These are phyloP conservation scores for Odontamblyopus rebecca DNA, from an alignment of 2,797 vertebrate species.

Conservation along the genomic window DNA sequence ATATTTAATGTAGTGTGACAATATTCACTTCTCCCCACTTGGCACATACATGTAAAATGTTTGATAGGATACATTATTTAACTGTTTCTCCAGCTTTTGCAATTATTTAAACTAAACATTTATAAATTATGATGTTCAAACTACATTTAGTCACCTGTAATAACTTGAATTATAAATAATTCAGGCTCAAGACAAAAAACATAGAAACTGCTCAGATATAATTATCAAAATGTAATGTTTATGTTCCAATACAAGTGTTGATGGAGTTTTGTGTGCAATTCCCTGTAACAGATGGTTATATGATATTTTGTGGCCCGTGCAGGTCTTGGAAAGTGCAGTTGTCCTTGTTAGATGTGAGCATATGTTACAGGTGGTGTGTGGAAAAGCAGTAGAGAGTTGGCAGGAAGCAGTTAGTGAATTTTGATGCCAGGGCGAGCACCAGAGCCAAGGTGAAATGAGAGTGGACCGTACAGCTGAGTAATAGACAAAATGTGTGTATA, in stretches of 20 bases:
- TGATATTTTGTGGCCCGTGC: slow-evolving; percentile 53
- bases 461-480: slow-evolving; percentile 59
- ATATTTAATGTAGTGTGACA: no score
- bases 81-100: neutral
- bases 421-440: slow-evolving; percentile 61
- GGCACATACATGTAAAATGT: no score
- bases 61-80: no score
- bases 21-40: no score
- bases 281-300: slow-evolving; percentile 39
- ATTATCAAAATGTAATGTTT: slow-evolving; percentile 32
- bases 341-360: slow-evolving; percentile 62
- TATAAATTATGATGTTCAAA: neutral
- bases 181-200: slow-evolving; percentile 10
- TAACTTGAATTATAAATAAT: slow-evolving; percentile 7
- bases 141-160: neutral
- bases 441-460: slow-evolving; percentile 72
- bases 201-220: slow-evolving; percentile 22
- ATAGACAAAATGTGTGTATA: slow-evolving; percentile 26
- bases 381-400: slow-evolving; percentile 66
- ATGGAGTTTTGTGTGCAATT: slow-evolving; percentile 42
- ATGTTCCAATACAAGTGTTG: slow-evolving; percentile 27
- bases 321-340: slow-evolving; percentile 59
- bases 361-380: slow-evolving; percentile 77
- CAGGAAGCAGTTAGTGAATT: slow-evolving; percentile 50
- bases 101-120: neutral